Conservation (phyloP, 2,113 vertebrate genomes). For the Australoheros scitulus region DNA sequence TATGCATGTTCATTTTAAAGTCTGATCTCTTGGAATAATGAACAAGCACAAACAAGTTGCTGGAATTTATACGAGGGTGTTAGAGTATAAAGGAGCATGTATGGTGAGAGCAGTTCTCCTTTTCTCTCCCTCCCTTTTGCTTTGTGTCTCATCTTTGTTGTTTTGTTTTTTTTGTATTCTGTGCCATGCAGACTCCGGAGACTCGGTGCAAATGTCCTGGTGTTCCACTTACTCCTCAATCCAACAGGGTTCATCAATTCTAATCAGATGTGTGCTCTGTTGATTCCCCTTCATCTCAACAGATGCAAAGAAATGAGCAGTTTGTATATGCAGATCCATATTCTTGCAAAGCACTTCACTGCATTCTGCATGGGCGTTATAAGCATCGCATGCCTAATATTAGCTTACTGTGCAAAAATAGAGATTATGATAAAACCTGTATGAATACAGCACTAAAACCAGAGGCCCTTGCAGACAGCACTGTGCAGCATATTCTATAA, state of each 20-base stretch:
- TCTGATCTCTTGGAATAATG: constrained; percentile 15
- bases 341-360: not conserved
- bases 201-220: constrained; percentile 50
- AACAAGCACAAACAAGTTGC: constrained; percentile 20
- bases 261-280: constrained; percentile 53
- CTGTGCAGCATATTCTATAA: not conserved
- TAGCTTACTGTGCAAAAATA: not conserved
- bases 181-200: constrained; percentile 27
- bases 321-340: not conserved
- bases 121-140: not conserved
- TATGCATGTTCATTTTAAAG: constrained; percentile 11
- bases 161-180: constrained; percentile 39
- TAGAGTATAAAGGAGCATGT: not conserved
- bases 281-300: constrained; percentile 10
- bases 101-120: not conserved
- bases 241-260: constrained; percentile 52
- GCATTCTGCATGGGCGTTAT: not conserved
- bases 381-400: not conserved
- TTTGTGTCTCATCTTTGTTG: constrained; percentile 5
- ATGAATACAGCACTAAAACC: not conserved
- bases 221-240: constrained; percentile 54
- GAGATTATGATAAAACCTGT: not conserved
- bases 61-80: not conserved
- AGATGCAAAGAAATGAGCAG: constrained; percentile 6
- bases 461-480: not conserved